phyloP scores from a whole-genome alignment of 2,888 invertebrate species.

The Theretra japonica region DNA sequence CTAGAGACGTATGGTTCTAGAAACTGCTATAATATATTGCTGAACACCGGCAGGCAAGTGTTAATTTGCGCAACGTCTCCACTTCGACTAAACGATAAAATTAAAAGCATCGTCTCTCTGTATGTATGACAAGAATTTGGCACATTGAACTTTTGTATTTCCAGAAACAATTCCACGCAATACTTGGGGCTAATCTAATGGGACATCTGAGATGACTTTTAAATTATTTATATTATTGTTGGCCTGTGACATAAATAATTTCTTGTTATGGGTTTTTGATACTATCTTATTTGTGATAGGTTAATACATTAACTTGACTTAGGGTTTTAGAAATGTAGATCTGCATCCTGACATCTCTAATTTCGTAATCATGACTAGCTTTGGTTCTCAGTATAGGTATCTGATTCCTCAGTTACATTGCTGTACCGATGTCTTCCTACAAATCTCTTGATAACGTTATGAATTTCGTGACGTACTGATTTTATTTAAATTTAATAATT shows the following conservation, averaged over 20 bases:
- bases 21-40: not conserved
- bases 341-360: not conserved
- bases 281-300: not conserved
- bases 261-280: not conserved
- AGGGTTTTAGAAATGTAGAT: not conserved
- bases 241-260: not conserved
- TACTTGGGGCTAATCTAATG: constrained; percentile 11
- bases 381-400: too few relatives aligned
- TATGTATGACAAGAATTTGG: constrained; percentile 21
- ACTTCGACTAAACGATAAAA: constrained; percentile 11
- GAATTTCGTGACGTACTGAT: too few relatives aligned
- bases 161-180: constrained; percentile 20
- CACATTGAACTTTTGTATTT: constrained; percentile 25
- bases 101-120: constrained; percentile 17
- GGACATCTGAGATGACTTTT: constrained; percentile 26
- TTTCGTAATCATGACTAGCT: too few relatives aligned
- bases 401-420: too few relatives aligned
- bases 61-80: constrained; percentile 17
- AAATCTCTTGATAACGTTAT: too few relatives aligned
- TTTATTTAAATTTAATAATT: too few relatives aligned
- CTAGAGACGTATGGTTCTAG: not conserved
- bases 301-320: not conserved
- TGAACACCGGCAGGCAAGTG: constrained; percentile 7
- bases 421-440: too few relatives aligned
- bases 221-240: constrained; percentile 15